Evolutionary conservation across 2,113 vertebrate genomes (phyloP).

Genomic region (Tyrannus savana): DNA sequence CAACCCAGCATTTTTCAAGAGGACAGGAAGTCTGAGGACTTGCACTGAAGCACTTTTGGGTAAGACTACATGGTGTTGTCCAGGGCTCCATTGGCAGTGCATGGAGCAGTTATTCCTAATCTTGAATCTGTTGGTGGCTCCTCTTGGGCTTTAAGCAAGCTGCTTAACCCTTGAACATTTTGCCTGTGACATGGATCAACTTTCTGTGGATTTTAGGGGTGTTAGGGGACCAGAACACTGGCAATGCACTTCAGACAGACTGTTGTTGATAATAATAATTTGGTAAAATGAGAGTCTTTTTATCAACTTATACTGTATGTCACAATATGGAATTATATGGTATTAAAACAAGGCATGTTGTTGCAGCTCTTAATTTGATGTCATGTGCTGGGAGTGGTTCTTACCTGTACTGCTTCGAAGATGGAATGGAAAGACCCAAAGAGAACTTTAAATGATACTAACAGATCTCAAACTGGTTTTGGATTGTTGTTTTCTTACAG

Average conservation of each 20-base stretch:
- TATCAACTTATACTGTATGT: background rate
- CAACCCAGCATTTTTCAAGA: background rate
- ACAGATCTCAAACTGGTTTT: background rate
- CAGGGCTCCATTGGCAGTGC: background rate
- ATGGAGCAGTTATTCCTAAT: background rate
- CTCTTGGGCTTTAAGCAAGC: background rate
- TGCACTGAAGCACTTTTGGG: background rate
- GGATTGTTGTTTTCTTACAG: background rate
- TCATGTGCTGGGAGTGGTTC: background rate
- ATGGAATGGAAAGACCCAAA: background rate
- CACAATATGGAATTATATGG: background rate
- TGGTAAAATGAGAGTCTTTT: background rate
- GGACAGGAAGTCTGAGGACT: background rate
- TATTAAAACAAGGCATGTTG: background rate
- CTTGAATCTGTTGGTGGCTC: background rate
- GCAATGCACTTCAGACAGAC: background rate
- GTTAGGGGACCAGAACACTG: background rate
- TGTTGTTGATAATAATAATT: background rate
- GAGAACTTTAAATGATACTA: background rate
- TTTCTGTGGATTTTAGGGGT: background rate
- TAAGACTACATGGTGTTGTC: background rate
- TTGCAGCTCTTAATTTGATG: background rate
- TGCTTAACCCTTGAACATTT: background rate
- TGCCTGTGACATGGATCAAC: background rate
- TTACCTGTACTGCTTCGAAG: background rate